Base-by-base conservation (phyloP, 2,797 vertebrate species). In the Alectoris magna region DNA sequence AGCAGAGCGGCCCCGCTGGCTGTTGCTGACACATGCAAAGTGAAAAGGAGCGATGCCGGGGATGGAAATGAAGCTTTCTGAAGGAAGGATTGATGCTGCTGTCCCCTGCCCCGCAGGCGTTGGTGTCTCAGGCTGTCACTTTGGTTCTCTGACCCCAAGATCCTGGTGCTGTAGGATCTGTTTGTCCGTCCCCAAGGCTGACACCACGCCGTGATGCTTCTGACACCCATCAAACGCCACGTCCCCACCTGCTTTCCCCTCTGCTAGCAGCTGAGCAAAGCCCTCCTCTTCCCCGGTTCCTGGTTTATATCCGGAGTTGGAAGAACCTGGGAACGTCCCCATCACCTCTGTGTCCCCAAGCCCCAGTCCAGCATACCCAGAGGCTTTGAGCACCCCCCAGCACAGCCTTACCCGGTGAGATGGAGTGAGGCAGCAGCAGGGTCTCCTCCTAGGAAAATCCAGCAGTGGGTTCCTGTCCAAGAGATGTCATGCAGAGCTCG, bases 311-410 rank as follows among this genome's bases (percentile, higher is more conserved):
- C 59, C 2, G 2, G 31, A 62, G 39, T 39, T 18, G 24, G 59
- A 66, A 70, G 51, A 38, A 26, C 39, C 44, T 60, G 48, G 41
- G 55, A 77, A 38, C 0, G 0, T 38, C 46, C 29, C 64, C 5
- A 2, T 8, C 36, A 22, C 27, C 14, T 26, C 0, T 8, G 11
- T 11, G 29, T 4, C 36, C 46, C 34, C 29, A 38, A 17, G 46
- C 26, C 15, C 4, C 2, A 0, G 10, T 0, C 7, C 29, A 70
- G 58, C 18, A 1, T 44, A 69, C 8, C 9, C 56, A 2, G 1
- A 26, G 44, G 43, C 11, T 14, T n/a, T 0, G 1, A 2, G 14
- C 10, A 15, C 36, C 49, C 49, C 46, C 36, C 39, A 27, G 29
- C 77, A 17, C 24, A 48, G 14, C 29, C 2, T 46, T 4, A 11